Evolutionary conservation across 1,140 invertebrate genomes (phyloP).

Genomic region (Pseudomyrmex dendroicus): DNA sequence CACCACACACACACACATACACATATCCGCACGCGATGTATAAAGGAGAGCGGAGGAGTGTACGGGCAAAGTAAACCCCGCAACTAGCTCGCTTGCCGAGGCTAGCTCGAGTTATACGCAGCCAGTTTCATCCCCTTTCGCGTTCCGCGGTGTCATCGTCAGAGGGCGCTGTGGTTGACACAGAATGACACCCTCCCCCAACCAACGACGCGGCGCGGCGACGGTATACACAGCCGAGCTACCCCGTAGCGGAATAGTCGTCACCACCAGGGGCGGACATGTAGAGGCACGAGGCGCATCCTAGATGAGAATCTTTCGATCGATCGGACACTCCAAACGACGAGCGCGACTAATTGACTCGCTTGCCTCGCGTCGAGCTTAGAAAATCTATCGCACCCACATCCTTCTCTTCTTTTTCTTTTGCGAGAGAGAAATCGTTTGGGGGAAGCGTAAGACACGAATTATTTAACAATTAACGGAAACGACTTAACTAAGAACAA

Average conservation of each 20-base stretch:
- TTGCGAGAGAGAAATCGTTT: background rate
- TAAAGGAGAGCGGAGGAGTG: slow-evolving; percentile 63
- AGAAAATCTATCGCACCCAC: slow-evolving; percentile 16
- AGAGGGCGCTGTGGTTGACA: slow-evolving; percentile 85
- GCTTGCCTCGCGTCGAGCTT: slow-evolving; percentile 27
- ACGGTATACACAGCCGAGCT: slow-evolving; percentile 53
- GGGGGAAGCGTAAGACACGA: background rate
- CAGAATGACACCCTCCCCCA: slow-evolving; percentile 80
- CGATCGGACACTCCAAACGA: slow-evolving; percentile 52
- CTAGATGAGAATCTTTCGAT: slow-evolving; percentile 62
- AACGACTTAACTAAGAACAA: background rate
- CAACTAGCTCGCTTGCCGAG: slow-evolving; percentile 77
- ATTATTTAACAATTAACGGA: slow-evolving; percentile 5
- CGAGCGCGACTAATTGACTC: slow-evolving; percentile 56
- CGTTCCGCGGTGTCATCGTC: slow-evolving; percentile 84
- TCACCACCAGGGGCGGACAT: slow-evolving; percentile 67
- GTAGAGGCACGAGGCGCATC: slow-evolving; percentile 60
- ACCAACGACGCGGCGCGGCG: slow-evolving; percentile 44
- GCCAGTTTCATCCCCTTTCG: slow-evolving; percentile 84
- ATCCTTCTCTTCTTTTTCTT: background rate
- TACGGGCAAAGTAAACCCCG: slow-evolving; percentile 73
- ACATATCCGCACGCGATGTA: slow-evolving; percentile 34
- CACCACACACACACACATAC: too few relatives aligned
- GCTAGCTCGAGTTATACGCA: slow-evolving; percentile 76
- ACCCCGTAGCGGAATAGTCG: slow-evolving; percentile 71